Conservation (phyloP, 2,888 invertebrate species). For the Sinhomidia bicolor region DNA sequence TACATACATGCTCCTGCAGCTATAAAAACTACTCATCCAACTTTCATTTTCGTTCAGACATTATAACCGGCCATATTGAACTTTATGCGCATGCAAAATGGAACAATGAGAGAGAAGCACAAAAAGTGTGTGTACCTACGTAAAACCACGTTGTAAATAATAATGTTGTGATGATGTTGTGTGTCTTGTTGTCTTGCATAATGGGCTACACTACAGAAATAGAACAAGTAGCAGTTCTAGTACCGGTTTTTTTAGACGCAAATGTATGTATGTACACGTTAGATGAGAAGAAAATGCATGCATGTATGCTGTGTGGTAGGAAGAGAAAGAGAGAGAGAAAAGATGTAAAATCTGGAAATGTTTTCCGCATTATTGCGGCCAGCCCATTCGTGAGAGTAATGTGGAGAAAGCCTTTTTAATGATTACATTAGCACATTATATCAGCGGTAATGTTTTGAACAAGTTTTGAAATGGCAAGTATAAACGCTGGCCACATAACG, state of each 20-base stretch:
- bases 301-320: background rate
- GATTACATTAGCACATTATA: slow-evolving; percentile 58
- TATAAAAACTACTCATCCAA: background rate
- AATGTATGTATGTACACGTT: background rate
- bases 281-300: background rate
- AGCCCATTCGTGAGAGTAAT: slow-evolving; percentile 39
- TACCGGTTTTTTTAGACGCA: background rate
- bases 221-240: background rate
- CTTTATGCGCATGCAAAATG: slow-evolving; percentile 2
- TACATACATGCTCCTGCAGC: too few relatives aligned
- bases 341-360: slow-evolving; percentile 53
- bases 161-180: slow-evolving; percentile 11
- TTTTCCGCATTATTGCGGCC: slow-evolving; percentile 48
- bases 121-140: background rate
- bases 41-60: background rate
- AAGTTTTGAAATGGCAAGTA: slow-evolving; percentile 14
- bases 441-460: slow-evolving; percentile 39
- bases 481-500: slow-evolving; percentile 32
- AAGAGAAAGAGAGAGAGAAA: background rate
- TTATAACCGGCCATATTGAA: background rate
- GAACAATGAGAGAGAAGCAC: background rate
- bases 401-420: slow-evolving; percentile 56
- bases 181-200: slow-evolving; percentile 10
- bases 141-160: slow-evolving; percentile 11
- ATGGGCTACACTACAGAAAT: background rate